A percentile compares a stretch with the other conserved stretches of the same genome.
These are phyloP conservation scores for Electrona antarctica DNA, from an alignment of 2,113 vertebrate genomes.

Conservation along the genomic window DNA sequence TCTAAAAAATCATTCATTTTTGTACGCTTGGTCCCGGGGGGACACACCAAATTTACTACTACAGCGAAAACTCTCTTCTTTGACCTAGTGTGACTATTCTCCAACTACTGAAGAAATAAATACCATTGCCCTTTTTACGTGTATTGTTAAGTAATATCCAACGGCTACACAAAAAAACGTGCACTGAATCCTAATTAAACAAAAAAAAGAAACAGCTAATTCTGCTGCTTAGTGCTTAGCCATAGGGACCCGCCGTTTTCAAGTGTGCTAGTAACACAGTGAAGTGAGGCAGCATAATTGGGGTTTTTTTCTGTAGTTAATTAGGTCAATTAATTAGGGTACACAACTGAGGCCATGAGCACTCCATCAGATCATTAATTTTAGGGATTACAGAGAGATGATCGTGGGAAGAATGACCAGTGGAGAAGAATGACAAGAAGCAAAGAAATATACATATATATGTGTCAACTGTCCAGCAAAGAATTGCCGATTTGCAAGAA, in stretches of 20 bases:
- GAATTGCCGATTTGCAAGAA: too few relatives aligned
- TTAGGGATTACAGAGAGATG: constrained; percentile 54
- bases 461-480: too few relatives aligned
- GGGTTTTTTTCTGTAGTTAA: constrained; percentile 70
- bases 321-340: constrained; percentile 76
- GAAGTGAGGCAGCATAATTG: constrained; percentile 54
- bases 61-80: constrained; percentile 28
- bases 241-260: constrained; percentile 40
- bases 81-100: constrained; percentile 2
- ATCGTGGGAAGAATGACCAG: constrained; percentile 48
- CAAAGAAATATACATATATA: too few relatives aligned
- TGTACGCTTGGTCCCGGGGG: too few relatives aligned
- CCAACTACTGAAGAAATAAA: constrained; percentile 9
- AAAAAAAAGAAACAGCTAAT: constrained; percentile 8
- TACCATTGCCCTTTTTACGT: neutral
- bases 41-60: neutral
- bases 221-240: constrained; percentile 24
- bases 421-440: constrained; percentile 17
- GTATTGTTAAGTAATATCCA: neutral
- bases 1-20: too few relatives aligned
- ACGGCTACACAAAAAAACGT: constrained; percentile 21
- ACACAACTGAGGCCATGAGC: constrained; percentile 55
- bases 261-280: constrained; percentile 23
- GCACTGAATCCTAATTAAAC: constrained; percentile 7
- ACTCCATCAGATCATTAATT: constrained; percentile 61